Evolutionary conservation across 2,797 vertebrate species (phyloP), one percentile per base, ranked within the genome.

Genomic region (Allobates femoralis): DNA sequence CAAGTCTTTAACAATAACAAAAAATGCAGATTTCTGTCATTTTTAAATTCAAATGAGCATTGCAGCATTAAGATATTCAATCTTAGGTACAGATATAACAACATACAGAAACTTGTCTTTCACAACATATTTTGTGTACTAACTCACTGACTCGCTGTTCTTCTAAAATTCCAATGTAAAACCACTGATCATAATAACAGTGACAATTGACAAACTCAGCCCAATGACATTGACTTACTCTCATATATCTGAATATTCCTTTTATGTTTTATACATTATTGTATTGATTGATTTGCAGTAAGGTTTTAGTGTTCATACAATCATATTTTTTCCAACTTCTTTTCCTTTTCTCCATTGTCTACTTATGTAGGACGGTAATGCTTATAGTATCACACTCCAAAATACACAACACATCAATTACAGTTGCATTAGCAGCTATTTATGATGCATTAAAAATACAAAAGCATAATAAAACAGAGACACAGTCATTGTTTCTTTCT

Each of bases 371-470:
- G 28, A 77, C 62, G 41, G 50, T 32, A 79, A 71, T 80, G 62
- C 84, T 79, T 85, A 85, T n/a, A 60, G 41, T 69, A 66, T 71
- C 37, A 80, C 53, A 69, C 51, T 85, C 46, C 50, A 85, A 46
- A 56, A 80, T 73, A 80, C 79, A 80, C 50, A 79, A 73, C 75
- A 34, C 62, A 85, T 85, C 84, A 80, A 80, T 85, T 80, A 85
- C 75, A 73, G 53, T 56, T 85, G 78, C 84, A 85, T 85, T 85
- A 85, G 84, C 60, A 73, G 66, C 84, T 85, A 80, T 79, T 85
- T 85, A 80, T 80, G 66, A 73, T 73, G 77, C 84, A 85, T 85
- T 85, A 85, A 80, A 85, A 80, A 85, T 85, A 85, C 84, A 85
- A 85, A 85, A 80, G 84, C 84, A 74, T 80, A 80, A 85, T 80